Base-by-base conservation (phyloP, 2,113 vertebrate genomes). In the Scomber scombrus region DNA sequence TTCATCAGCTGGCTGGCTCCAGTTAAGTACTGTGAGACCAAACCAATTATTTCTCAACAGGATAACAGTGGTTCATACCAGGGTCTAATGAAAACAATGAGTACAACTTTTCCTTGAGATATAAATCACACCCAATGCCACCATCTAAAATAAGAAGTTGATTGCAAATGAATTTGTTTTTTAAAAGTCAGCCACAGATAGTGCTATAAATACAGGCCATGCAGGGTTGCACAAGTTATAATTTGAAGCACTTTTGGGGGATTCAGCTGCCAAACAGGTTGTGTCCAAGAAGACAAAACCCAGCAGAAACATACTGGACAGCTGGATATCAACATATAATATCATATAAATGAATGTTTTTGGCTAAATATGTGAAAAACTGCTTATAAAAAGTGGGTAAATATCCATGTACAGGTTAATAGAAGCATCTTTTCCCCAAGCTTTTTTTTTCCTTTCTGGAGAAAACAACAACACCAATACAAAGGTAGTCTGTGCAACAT, bases 401-500 rank as follows among this genome's bases (percentile, higher is more conserved):
- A 55, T 55, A 50, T 34, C 46, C 18, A n/a, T 29, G 2, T 19
- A 55, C 45, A 65, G 21, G 69, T 62, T 78, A 67, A 26, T 13
- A 58, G 51, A 62, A 13, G 13, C 19, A n/a, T 46, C 58, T 66
- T 82, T 34, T 16, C 26, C 47, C 29, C 13, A 57, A 46, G 29
- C 12, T 29, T 23, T 29, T 57, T 71, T 52, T 19, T 12, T 18
- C 40, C 34, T 60, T 63, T 57, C 18, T 40, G 10, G 34, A 52
- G 19, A n/a, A 69, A 71, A 26, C 83, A 68, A 40, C 45, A 78
- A 76, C 76, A 75, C 6, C 3, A 78, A 88, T 75, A 89, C 85
- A 91, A 89, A 81, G 68, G 60, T 40, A 83, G 85, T 71, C 81
- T 86, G 84, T 89, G 63, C 68, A 78, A 63, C 73, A 50, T 12